Base-by-base conservation (phyloP, 1,140 invertebrate species). In the Lordiphosa clarofinis region DNA sequence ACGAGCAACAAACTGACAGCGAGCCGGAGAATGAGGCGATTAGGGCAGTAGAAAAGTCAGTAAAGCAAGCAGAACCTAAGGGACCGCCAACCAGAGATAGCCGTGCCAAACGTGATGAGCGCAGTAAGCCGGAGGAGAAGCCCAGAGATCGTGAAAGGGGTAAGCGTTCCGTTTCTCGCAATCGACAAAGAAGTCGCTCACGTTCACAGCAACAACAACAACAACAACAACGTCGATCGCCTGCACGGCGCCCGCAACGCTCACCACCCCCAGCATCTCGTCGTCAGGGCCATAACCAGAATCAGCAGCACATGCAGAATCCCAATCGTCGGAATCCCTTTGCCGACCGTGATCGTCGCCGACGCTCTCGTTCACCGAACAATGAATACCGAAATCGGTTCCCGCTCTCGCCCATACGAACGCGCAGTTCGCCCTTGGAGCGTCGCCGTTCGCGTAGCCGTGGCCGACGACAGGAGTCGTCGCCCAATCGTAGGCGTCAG, bases 1-100 rank as follows among this genome's bases (percentile, higher is more conserved):
- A 89, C 31, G 87, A 89, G 10, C 86, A 89, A 56, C 88, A 87
- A 42, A 72, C 81, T 0, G 87, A 86, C 1, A 73, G 68, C 35
- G 88, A 89, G 15, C 46, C 71, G 0, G 81, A 88, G 35, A 53
- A 59, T 1, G 74, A 75, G 2, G 39, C 43, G 3, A 57, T 5
- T 13, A 71, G 61, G n/a, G 40, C 59, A 5, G 24, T 42, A 19
- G 63, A 60, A 4, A 65, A 75, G 21, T 12, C 46, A 1, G 11
- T 9, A 38, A 79, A 63, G 57, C 40, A 55, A 3, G 53, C 52
- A 5, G 50, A 55, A n/a, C n/a, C 0, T 13, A 75, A 68, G 12
- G 11, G 47, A 1, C 44, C 55, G 5, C 19, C 31, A 6, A 33
- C 36, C 9, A 1, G 56, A 65, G 7, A 19, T 19, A 4, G 19